Evolutionary conservation across 2,888 invertebrate genomes (phyloP), one percentile per base, ranked within the genome.

Genomic region (Notodonta ziczac): DNA sequence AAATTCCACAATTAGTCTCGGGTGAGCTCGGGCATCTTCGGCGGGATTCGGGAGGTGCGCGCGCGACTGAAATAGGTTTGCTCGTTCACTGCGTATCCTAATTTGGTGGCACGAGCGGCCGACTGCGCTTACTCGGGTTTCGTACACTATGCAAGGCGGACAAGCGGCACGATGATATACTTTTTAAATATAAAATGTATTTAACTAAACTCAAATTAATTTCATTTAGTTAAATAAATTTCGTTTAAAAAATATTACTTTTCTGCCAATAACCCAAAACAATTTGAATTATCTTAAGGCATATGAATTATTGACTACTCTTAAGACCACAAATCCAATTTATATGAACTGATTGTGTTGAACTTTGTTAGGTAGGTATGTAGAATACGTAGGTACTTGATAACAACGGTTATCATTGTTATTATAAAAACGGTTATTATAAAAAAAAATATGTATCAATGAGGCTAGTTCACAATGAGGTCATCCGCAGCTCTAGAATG

Each of bases 91-190:
- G 71, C 88, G 85, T 83, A 85, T 86, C 95, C 95, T 94, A 95
- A 95, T 95, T 95, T 95, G 95, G 95, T 90, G 85, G 85, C 87
- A 84, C 81, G 84, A 70, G 67, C 81, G 80, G 72, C 74, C 83
- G 77, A 57, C 61, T 83, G 75, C 73, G 82, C 76, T 90, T 91
- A 92, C 93, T 88, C 82, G 79, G 77, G 73, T 83, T 86, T 84
- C 86, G 77, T 62, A 70, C 78, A 77, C 78, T 70, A 67, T 63
- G 59, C 70, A 60, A 74, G 78, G 70, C 78, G 72, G 79, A 82
- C 78, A 59, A 58, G 55, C 56, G 9, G 56, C 59, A 61, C 63
- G 58, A 61, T 44, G 59, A 52, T 5, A 32, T 52, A 32, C 24
- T 52, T 32, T 32, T 35, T 35, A 32, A 6, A 35, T 35, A 35